These are phyloP conservation scores for Campylorhamphus procurvoides DNA, from an alignment of 2,113 vertebrate genomes.

Conservation along the genomic window DNA sequence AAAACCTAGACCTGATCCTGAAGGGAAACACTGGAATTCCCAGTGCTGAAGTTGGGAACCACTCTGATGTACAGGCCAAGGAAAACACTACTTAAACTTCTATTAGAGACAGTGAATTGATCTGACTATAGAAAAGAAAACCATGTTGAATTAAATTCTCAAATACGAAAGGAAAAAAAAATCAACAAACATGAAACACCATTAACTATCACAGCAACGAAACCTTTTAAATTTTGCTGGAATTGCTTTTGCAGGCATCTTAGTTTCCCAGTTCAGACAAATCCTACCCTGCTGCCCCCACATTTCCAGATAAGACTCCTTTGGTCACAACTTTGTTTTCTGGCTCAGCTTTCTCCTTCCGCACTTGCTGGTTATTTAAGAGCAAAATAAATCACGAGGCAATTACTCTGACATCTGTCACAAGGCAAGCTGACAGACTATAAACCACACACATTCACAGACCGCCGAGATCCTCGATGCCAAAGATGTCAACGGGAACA, in stretches of 20 bases:
- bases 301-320: not conserved
- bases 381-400: not conserved
- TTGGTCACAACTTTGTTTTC: not conserved
- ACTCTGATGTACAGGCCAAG: not conserved
- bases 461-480: accelerated
- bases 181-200: not conserved
- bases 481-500: not conserved
- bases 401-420: not conserved
- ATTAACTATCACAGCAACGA: not conserved
- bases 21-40: not conserved
- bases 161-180: not conserved
- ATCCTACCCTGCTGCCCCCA: not conserved
- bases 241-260: not conserved
- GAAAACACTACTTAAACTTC: not conserved
- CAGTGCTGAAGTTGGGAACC: not conserved
- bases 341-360: not conserved
- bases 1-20: not conserved
- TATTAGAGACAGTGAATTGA: not conserved
- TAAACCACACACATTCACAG: not conserved
- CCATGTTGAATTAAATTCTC: not conserved
- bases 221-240: not conserved
- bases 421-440: not conserved
- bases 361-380: not conserved
- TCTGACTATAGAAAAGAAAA: not conserved
- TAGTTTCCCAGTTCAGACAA: not conserved